These are phyloP conservation scores for Temnothorax rugatulus DNA, from an alignment of 2,888 invertebrate genomes.

Conservation along the genomic window DNA sequence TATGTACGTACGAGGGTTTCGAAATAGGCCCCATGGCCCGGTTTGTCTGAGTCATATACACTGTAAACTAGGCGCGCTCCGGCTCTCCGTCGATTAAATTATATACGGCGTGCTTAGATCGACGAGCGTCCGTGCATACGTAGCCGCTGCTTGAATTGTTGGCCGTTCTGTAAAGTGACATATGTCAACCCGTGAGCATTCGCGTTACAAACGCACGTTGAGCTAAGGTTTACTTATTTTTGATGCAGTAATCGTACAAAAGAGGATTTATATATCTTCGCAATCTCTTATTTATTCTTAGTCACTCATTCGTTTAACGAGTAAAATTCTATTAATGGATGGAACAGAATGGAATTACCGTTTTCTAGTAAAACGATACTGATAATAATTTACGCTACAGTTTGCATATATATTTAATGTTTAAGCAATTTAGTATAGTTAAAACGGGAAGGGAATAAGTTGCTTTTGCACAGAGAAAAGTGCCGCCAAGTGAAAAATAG, in stretches of 20 bases:
- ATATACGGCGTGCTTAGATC: constrained; percentile 69
- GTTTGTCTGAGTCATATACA: constrained; percentile 47
- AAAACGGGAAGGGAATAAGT: not conserved
- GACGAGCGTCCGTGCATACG: constrained; percentile 46
- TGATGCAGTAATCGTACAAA: not conserved
- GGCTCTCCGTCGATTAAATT: constrained; percentile 66
- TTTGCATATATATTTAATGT: not conserved
- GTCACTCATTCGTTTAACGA: not conserved
- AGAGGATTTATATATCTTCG: not conserved
- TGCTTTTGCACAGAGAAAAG: not conserved
- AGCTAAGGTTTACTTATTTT: not conserved
- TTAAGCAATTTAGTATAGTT: not conserved
- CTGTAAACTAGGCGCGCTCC: constrained; percentile 41
- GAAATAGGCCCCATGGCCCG: constrained; percentile 70
- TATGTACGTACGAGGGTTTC: constrained; percentile 60
- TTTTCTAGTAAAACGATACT: not conserved
- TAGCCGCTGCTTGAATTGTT: constrained; percentile 70
- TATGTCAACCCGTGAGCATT: constrained; percentile 46
- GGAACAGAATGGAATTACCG: not conserved
- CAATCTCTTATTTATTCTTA: constrained; percentile 8
- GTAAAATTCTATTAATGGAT: not conserved
- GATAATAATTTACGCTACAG: constrained; percentile 1
- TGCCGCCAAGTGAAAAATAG: not conserved
- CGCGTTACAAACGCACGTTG: not conserved
- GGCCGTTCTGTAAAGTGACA: constrained; percentile 64